These are phyloP conservation scores for Venturia canescens DNA, from an alignment of 1,140 invertebrate genomes.

Conservation along the genomic window DNA sequence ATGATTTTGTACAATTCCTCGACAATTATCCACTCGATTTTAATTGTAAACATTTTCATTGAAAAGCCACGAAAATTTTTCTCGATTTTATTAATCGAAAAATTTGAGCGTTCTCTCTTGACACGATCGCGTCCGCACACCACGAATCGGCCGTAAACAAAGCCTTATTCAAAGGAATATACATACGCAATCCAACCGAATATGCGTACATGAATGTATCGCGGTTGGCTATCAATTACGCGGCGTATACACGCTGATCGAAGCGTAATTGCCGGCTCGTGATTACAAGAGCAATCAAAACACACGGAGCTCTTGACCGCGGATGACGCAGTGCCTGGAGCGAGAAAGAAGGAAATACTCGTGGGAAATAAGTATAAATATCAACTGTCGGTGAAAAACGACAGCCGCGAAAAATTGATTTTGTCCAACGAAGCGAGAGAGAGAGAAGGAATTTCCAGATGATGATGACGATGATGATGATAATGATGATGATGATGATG, in stretches of 20 bases:
- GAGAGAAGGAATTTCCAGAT: background rate
- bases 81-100: too few species aligned
- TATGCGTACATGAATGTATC: background rate
- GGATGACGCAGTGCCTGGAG: background rate
- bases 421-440: background rate
- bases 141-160: too few species aligned
- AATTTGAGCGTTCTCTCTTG: too few species aligned
- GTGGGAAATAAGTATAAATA: conserved; percentile 20
- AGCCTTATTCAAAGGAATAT: background rate
- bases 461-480: conserved; percentile 4
- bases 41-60: too few species aligned
- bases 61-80: too few species aligned
- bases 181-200: background rate
- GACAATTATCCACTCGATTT: too few species aligned
- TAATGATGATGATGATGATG: conserved; percentile 1
- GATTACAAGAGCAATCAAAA: conserved; percentile 25
- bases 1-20: too few species aligned
- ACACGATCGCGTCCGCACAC: too few species aligned
- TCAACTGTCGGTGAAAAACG: conserved; percentile 21
- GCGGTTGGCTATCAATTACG: conserved; percentile 19
- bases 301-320: conserved; percentile 11
- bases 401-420: conserved; percentile 7
- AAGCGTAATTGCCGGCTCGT: conserved; percentile 12
- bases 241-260: background rate
- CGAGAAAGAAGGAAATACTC: background rate